Base-by-base conservation (phyloP, 30 jellyfish, hydroid and myxozoan species). In the Hydractinia symbiolongicarpus region DNA sequence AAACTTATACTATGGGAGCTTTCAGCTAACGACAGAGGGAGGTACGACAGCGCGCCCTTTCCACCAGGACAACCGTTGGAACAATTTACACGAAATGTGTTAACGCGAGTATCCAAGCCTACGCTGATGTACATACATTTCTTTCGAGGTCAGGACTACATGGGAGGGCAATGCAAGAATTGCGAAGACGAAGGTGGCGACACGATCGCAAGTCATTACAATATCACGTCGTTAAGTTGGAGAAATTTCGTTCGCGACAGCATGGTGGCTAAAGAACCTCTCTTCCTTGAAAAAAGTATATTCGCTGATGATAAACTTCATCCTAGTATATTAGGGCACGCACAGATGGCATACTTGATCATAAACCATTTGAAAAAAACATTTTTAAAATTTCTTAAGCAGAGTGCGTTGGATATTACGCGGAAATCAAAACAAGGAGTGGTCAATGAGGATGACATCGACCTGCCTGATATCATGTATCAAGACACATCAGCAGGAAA, bases 181-280 rank as follows among this genome's bases (percentile, higher is more conserved):
- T 94, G 61, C 77, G 97, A 94, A 82, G 99, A 94, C 71, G 96
- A 88, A 77, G 99, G 99, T 10, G 99, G 97, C 49, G 82, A 71
- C 78, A 72, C 53, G 54, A 94, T 94, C 67, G 99, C 99, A 10
- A 83, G 60, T 40, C 95, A 88, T 84, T 94, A 94, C 58, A 79
- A 85, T 9, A 69, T 94, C 16, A 84, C 99, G 4, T 94, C 99
- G 21, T 64, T 94, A 55, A 94, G 99, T 67, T 94, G 99, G 99
- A 62, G 99, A 61, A 83, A 88, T 72, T 94, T 78, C 61, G 89
- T 94, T 13, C 88, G 99, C 74, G 95, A 94, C 30, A 85, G 88
- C 61, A 81, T 94, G 76, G 83, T 76, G 66, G 66, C 53, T 30
- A 71, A 76, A 30, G 67, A 82, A 14, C 84, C 79, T 9, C 73